Conservation (phyloP, 1,140 invertebrate species). For the Sycophaga agraensis region DNA sequence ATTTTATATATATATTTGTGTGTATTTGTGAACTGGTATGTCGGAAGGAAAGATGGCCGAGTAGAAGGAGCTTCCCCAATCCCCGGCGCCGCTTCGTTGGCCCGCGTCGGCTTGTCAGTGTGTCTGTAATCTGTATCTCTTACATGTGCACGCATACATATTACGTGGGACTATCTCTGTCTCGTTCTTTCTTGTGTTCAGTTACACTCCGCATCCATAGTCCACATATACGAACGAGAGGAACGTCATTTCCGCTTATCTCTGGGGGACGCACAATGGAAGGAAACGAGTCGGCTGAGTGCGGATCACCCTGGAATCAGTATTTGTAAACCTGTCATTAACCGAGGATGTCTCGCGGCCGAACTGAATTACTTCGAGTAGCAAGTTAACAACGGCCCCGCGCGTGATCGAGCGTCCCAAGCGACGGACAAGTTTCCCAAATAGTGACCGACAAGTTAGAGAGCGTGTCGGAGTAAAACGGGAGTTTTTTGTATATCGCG, state of each 20-base stretch:
- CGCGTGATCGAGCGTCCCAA: neutral
- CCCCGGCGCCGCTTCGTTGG: constrained; percentile 8
- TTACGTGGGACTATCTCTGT: too few relatives aligned
- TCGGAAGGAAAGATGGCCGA: constrained; percentile 13
- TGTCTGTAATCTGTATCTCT: neutral
- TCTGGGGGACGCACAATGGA: constrained; percentile 40
- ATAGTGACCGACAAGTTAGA: constrained; percentile 7
- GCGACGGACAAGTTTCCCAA: constrained; percentile 20
- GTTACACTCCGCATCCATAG: neutral
- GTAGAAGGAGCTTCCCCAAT: constrained; percentile 15
- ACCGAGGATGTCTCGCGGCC: constrained; percentile 4
- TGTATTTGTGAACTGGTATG: too few relatives aligned
- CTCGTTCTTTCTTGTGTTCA: neutral
- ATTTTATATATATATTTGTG: too few relatives aligned
- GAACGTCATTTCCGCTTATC: constrained; percentile 40
- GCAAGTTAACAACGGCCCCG: neutral
- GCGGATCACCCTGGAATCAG: constrained; percentile 20
- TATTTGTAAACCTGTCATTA: constrained; percentile 24
- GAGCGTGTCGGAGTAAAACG: neutral
- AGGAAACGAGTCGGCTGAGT: constrained; percentile 28
- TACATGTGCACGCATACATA: neutral
- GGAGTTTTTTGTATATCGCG: neutral
- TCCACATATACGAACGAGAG: constrained; percentile 3
- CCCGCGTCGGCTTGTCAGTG: constrained; percentile 4
- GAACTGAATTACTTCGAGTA: neutral